phyloP scores from a whole-genome alignment of 1,140 invertebrate species.

The Hyles euphorbiae region DNA sequence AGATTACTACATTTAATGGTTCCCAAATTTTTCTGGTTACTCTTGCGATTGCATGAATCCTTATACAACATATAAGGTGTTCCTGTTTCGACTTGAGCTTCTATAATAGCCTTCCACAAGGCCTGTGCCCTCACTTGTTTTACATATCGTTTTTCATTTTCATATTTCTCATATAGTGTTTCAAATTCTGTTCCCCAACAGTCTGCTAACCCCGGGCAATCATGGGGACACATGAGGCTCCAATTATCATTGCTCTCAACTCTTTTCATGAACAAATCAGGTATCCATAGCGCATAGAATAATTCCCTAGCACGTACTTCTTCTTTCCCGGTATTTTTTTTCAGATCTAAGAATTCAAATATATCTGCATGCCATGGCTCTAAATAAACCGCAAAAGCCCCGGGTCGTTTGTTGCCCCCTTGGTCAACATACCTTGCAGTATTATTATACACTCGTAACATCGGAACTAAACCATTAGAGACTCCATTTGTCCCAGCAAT shows the following conservation, averaged over 20 bases:
- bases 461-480: constrained; percentile 98
- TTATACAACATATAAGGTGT: constrained; percentile 99
- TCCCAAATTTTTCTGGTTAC: constrained; percentile 98
- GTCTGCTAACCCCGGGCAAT: constrained; percentile 93
- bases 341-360: constrained; percentile 95
- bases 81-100: constrained; percentile 98
- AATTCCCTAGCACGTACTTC: constrained; percentile 95
- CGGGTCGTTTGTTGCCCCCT: constrained; percentile 98
- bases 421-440: constrained; percentile 98
- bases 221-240: constrained; percentile 98
- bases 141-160: constrained; percentile 86
- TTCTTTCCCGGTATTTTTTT: constrained; percentile 97
- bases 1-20: constrained; percentile 99
- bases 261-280: constrained; percentile 98
- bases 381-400: constrained; percentile 98
- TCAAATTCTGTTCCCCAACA: constrained; percentile 98
- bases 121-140: constrained; percentile 90
- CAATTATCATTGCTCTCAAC: constrained; percentile 92
- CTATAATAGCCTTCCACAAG: constrained; percentile 96
- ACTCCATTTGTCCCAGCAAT: constrained; percentile 97
- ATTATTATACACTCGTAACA: constrained; percentile 97
- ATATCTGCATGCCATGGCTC: constrained; percentile 99
- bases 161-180: constrained; percentile 92
- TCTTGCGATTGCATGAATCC: constrained; percentile 97
- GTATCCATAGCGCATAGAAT: constrained; percentile 99